A percentile compares a stretch with the other conserved stretches of the same genome.
phyloP scores from a whole-genome alignment of 2,888 invertebrate species.

The Melanotus villosus region DNA sequence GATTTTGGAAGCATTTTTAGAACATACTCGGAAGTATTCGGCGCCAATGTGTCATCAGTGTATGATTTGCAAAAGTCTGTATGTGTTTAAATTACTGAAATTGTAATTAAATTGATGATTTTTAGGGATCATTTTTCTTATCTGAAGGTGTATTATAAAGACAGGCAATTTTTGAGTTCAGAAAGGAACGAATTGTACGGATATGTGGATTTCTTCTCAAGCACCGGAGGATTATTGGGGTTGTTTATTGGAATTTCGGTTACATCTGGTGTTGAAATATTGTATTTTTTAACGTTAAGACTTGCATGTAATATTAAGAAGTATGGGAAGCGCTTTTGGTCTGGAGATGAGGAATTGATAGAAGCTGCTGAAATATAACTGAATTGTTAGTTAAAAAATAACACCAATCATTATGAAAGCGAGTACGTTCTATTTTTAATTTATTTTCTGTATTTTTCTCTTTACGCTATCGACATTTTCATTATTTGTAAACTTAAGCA shows the following conservation, averaged over 20 bases:
- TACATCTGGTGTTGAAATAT: conserved; percentile 25
- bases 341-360: too few species aligned
- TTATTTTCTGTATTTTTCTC: too few species aligned
- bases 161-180: conserved; percentile 78
- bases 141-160: conserved; percentile 73
- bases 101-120: neutral
- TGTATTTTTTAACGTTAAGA: conserved; percentile 30
- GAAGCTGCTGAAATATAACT: too few species aligned
- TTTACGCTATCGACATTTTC: too few species aligned
- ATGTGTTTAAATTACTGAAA: neutral
- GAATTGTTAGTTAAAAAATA: too few species aligned
- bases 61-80: too few species aligned
- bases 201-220: conserved; percentile 78
- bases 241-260: conserved; percentile 36
- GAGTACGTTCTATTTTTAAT: too few species aligned
- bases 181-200: conserved; percentile 79
- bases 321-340: conserved; percentile 28
- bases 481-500: too few species aligned
- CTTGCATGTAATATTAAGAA: conserved; percentile 30
- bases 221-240: conserved; percentile 78
- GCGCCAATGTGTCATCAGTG: too few species aligned
- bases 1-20: neutral
- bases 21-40: too few species aligned
- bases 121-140: neutral
- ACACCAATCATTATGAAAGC: too few species aligned